Conservation (phyloP, 37 sponge, comb jelly and placozoan genomes). For the Amphimedon queenslandica region DNA sequence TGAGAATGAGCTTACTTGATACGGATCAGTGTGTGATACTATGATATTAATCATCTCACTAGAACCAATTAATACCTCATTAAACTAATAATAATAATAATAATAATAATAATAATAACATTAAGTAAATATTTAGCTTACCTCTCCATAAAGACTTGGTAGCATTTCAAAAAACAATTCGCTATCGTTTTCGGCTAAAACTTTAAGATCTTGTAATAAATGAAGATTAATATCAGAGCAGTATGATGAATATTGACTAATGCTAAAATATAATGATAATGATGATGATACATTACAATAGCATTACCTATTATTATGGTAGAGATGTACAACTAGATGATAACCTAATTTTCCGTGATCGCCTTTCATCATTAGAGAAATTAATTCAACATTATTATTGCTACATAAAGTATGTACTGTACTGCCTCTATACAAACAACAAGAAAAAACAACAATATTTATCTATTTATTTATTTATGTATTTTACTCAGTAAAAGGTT, state of each 20-base stretch:
- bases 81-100: constrained; percentile 34
- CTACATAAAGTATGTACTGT: too few species aligned
- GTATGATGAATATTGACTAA: not conserved
- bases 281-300: not conserved
- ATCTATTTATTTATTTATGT: too few species aligned
- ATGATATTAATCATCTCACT: constrained; percentile 36
- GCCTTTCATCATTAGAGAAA: too few species aligned
- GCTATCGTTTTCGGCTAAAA: constrained; percentile 44
- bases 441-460: too few species aligned
- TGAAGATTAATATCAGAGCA: too few species aligned
- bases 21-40: constrained; percentile 61
- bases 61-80: constrained; percentile 27
- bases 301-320: too few species aligned
- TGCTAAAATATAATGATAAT: constrained; percentile 1
- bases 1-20: constrained; percentile 26
- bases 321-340: too few species aligned
- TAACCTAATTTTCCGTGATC: too few species aligned
- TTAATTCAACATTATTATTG: too few species aligned
- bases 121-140: constrained; percentile 1
- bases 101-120: not conserved
- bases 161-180: constrained; percentile 39
- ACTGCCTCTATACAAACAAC: too few species aligned
- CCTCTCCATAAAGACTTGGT: constrained; percentile 46
- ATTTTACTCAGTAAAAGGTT: too few species aligned
- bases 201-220: too few species aligned